Percentiles rank a stretch among this genome's conserved stretches.
These are phyloP conservation scores for Atractosteus spatula DNA, from an alignment of 2,113 vertebrate genomes.

Conservation along the genomic window DNA sequence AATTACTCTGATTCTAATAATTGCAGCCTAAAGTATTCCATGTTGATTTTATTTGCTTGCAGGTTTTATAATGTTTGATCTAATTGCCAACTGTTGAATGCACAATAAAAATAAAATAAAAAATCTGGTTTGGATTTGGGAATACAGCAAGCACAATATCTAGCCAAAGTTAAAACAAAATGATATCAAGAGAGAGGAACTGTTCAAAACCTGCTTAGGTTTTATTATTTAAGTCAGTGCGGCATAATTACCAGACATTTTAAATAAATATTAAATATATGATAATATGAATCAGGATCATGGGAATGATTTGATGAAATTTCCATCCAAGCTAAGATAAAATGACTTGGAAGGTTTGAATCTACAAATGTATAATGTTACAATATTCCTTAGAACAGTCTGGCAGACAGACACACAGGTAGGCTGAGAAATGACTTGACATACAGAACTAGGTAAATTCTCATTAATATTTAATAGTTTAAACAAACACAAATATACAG, in stretches of 20 bases:
- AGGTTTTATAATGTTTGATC: constrained; percentile 55
- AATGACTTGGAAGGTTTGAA: too few species aligned
- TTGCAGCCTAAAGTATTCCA: constrained; percentile 53
- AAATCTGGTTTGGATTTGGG: constrained; percentile 39
- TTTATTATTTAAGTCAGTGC: too few species aligned
- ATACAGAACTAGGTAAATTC: background rate
- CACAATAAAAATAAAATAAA: constrained; percentile 57
- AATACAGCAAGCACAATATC: constrained; percentile 24
- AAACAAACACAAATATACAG: constrained; percentile 10
- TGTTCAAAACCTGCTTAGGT: background rate
- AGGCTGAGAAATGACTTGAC: background rate
- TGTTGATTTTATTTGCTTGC: constrained; percentile 45
- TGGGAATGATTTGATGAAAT: too few species aligned
- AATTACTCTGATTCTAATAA: constrained; percentile 70
- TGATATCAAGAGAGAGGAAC: background rate
- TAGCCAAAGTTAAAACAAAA: constrained; percentile 29
- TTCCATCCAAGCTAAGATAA: too few species aligned
- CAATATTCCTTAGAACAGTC: background rate
- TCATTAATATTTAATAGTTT: background rate
- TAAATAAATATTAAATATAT: too few species aligned
- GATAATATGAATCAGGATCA: too few species aligned
- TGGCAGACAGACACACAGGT: constrained; percentile 1
- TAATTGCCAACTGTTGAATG: constrained; percentile 35
- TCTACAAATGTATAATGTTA: background rate
- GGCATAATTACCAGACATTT: too few species aligned